Percentiles rank a stretch among this genome's conserved stretches.
phyloP scores from a whole-genome alignment of 2,888 invertebrate species.

The Emmelina monodactyla region DNA sequence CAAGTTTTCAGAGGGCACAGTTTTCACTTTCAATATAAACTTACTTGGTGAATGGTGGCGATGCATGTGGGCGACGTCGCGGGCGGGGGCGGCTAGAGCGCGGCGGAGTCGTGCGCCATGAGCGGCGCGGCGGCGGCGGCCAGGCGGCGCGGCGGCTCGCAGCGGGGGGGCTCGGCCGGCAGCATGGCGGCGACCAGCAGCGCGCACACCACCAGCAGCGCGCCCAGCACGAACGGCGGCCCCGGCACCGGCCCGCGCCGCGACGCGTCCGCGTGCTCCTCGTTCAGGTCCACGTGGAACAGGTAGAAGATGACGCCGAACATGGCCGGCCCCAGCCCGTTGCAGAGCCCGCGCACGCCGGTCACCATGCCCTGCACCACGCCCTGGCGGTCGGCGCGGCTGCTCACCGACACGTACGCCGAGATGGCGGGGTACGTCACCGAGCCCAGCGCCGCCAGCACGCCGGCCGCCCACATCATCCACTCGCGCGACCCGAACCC shows the following conservation, averaged over 20 bases:
- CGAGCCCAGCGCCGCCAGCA: conserved; percentile 93
- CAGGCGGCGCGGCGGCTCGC: conserved; percentile 46
- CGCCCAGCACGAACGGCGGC: conserved; percentile 98
- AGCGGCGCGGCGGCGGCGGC: conserved; percentile 73
- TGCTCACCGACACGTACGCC: conserved; percentile 97
- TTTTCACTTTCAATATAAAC: too few relatives aligned
- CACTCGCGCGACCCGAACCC: conserved; percentile 96
- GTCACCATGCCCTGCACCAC: conserved; percentile 98
- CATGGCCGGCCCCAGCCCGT: conserved; percentile 97
- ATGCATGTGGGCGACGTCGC: conserved; percentile 51
- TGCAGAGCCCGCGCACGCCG: conserved; percentile 97
- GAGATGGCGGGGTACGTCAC: conserved; percentile 99
- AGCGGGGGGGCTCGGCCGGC: conserved; percentile 67
- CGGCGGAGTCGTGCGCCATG: conserved; percentile 79
- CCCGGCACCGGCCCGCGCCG: conserved; percentile 85
- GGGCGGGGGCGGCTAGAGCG: conserved; percentile 66
- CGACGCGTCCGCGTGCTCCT: conserved; percentile 57
- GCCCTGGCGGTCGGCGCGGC: conserved; percentile 97
- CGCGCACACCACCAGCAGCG: conserved; percentile 94
- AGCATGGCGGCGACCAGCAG: conserved; percentile 91
- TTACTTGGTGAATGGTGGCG: too few relatives aligned
- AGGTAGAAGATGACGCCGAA: conserved; percentile 98
- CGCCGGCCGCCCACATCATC: conserved; percentile 99
- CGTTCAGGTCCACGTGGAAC: conserved; percentile 97
- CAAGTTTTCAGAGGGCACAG: too few relatives aligned